phyloP scores from a whole-genome alignment of 92 coral and sea anemone genomes.

The Zoanthus sansibaricus region DNA sequence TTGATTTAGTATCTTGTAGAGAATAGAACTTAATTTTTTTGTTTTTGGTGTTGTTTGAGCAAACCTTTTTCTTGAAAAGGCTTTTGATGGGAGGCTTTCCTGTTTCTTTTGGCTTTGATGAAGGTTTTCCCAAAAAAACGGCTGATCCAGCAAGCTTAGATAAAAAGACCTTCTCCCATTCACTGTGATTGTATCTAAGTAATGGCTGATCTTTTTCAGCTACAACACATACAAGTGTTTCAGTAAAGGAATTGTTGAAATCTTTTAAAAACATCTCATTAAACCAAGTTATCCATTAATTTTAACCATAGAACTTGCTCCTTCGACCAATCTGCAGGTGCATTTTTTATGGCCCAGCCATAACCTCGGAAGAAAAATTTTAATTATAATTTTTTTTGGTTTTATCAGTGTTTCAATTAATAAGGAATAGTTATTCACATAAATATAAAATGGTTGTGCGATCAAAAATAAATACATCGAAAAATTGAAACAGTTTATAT shows the following conservation, averaged over 20 bases:
- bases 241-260: background rate
- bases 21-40: background rate
- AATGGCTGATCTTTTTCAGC: constrained; percentile 11
- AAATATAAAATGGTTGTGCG: too few species aligned
- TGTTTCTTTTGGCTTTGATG: constrained; percentile 6
- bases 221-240: constrained; percentile 25
- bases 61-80: constrained; percentile 8
- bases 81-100: constrained; percentile 15
- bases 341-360: constrained; percentile 27
- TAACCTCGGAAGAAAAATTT: constrained; percentile 22
- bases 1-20: background rate
- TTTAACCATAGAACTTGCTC: constrained; percentile 12
- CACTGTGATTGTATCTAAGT: background rate
- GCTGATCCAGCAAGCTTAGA: background rate
- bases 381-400: background rate
- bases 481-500: too few species aligned
- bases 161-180: constrained; percentile 17
- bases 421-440: too few species aligned
- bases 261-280: constrained; percentile 3
- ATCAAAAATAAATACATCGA: too few species aligned
- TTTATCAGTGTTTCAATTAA: too few species aligned
- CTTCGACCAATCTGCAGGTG: constrained; percentile 6
- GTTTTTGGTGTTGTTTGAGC: background rate
- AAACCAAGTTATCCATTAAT: constrained; percentile 6
- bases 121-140: background rate